Evolutionary conservation across 2,113 vertebrate genomes (phyloP).

Genomic region (Hylia prasina): DNA sequence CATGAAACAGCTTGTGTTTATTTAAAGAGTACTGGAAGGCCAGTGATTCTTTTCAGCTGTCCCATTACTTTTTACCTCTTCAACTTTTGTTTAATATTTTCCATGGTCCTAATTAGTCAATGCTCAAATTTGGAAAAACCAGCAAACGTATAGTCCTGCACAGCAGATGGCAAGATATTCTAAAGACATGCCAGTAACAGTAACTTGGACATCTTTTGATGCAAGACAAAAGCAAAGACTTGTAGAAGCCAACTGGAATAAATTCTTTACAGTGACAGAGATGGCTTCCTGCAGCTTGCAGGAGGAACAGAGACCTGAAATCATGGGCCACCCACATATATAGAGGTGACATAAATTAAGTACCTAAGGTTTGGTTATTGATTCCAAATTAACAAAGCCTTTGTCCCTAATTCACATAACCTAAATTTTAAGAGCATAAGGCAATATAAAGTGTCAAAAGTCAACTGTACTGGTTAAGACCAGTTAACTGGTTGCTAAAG

Average conservation of each 20-base stretch:
- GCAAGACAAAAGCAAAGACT: background rate
- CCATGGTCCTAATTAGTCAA: conserved; percentile 32
- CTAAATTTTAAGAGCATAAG: background rate
- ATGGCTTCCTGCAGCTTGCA: background rate
- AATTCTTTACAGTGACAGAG: background rate
- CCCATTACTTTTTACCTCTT: background rate
- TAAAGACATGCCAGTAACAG: background rate
- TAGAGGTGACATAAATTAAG: background rate
- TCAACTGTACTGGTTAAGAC: background rate
- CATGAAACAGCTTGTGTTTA: background rate
- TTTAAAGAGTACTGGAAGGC: conserved; percentile 54
- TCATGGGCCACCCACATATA: background rate
- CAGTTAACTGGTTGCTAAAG: background rate
- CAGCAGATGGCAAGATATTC: conserved; percentile 16
- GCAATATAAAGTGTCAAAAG: background rate
- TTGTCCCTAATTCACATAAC: background rate
- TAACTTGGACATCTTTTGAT: background rate
- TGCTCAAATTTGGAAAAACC: background rate
- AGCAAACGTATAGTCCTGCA: background rate
- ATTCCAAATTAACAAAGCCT: background rate
- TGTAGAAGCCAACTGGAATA: conserved; percentile 13
- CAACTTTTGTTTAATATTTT: conserved; percentile 54
- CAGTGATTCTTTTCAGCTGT: conserved; percentile 66
- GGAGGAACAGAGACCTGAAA: background rate
- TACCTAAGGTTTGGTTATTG: background rate